A percentile compares a stretch with the other conserved stretches of the same genome.
Conservation (phyloP, 2,797 vertebrate genomes). For the Luscinia megarhynchos region DNA sequence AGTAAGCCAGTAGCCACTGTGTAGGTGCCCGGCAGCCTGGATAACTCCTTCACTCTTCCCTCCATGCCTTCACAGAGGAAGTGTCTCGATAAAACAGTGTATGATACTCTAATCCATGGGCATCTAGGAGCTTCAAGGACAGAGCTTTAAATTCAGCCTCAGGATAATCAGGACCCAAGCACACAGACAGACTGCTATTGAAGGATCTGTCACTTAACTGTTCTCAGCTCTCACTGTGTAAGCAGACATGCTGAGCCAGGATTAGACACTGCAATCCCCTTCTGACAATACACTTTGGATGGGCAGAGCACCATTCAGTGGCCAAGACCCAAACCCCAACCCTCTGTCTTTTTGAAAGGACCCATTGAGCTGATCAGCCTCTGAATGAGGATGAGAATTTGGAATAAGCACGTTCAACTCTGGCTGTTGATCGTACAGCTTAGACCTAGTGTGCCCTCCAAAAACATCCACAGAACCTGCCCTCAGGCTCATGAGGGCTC, state of each 20-base stretch:
- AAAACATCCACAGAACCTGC: not conserved
- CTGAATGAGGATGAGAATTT: not conserved
- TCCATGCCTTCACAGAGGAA: not conserved
- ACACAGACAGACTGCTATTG: not conserved
- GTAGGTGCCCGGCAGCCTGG: not conserved
- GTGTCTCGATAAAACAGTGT: not conserved
- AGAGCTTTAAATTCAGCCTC: not conserved
- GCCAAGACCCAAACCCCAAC: not conserved
- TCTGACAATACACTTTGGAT: not conserved
- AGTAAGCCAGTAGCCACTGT: not conserved
- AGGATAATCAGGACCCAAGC: not conserved
- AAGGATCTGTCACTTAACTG: not conserved
- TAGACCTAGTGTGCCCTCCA: not conserved
- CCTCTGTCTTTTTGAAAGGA: not conserved
- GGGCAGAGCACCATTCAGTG: not conserved
- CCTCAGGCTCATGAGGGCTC: not conserved
- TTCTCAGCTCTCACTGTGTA: not conserved
- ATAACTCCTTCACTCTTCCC: not conserved
- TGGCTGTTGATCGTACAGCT: fast-evolving
- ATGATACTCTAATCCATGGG: not conserved
- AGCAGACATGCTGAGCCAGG: not conserved
- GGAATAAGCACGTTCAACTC: not conserved
- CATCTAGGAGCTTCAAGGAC: not conserved
- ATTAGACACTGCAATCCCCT: not conserved
- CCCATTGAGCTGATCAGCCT: not conserved